These are phyloP conservation scores for Micromussa lordhowensis DNA, from an alignment of 92 coral and sea anemone species.

Conservation along the genomic window DNA sequence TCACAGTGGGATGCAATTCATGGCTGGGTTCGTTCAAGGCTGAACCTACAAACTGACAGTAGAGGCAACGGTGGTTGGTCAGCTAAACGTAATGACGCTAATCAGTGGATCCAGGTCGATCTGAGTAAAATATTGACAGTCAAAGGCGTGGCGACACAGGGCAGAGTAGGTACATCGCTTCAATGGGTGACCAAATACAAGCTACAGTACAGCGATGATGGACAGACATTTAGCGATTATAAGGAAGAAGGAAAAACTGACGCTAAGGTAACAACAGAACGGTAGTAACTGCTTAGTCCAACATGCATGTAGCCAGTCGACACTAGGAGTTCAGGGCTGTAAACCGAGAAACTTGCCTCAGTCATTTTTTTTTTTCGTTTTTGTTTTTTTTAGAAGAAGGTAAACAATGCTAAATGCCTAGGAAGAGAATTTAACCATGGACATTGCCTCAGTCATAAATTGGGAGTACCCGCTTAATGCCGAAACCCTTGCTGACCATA, in stretches of 20 bases:
- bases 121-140: constrained; percentile 22
- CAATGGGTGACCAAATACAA: constrained; percentile 31
- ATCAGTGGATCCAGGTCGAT: constrained; percentile 46
- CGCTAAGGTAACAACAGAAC: not conserved
- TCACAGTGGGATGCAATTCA: not conserved
- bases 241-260: not conserved
- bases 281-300: not conserved
- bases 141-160: constrained; percentile 50
- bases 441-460: too few species aligned
- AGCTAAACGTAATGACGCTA: not conserved
- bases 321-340: too few species aligned
- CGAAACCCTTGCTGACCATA: too few species aligned
- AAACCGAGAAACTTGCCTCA: too few species aligned
- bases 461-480: too few species aligned
- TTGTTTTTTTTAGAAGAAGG: too few species aligned
- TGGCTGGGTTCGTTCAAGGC: not conserved
- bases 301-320: not conserved
- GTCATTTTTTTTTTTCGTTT: too few species aligned
- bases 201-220: constrained; percentile 25
- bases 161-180: not conserved
- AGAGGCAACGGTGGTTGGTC: constrained; percentile 1
- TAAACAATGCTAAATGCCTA: too few species aligned
- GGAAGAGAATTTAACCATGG: too few species aligned
- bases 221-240: not conserved
- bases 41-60: not conserved